Base-by-base conservation (phyloP, 2,113 vertebrate species). In the Python bivittatus region DNA sequence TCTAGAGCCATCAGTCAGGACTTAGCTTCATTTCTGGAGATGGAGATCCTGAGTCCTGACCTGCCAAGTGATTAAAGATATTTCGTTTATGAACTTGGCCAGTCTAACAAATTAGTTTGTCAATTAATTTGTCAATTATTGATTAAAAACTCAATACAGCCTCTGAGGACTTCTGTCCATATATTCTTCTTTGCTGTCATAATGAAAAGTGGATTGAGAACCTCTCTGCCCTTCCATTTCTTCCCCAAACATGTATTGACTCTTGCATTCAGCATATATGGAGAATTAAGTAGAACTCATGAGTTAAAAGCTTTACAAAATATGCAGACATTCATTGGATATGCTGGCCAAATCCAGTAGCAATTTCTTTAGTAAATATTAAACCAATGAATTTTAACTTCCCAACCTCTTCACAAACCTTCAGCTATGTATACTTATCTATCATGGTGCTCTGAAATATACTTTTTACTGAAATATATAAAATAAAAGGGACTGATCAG, bases 91-190 rank as follows among this genome's bases (percentile, higher is more conserved):
- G 88, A 92, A 92, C 87, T 92, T 53, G 88, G 88, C 57, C 11
- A 61, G 48, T 54, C 79, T 89, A 89, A 89, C 87, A 89, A 89
- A 92, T 92, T 89, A 89, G 54, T 92, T 89, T 92, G 72, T 85
- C 91, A 87, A 91, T 91, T 87, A 87, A 72, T 91, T 91, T 87
- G 84, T 68, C 72, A 89, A 92, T 89, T 89, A 92, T 92, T 89
- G 88, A 92, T 89, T 89, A 89, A 89, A 92, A 92, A 64, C 56
- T 92, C 88, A 85, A 92, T 89, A 89, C n/a, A 92, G 22, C 22
- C 44, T 42, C 20, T 20, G 56, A 53, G n/a, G 57, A 89, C 54
- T 84, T 84, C 48, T 48, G 8, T 64, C 12, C 48, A 56, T 33
- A 64, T 52, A 42, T 53, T n/a, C 42, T 12, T 56, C 54, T 84